phyloP scores from a whole-genome alignment of 2,888 invertebrate genomes.

The Lepidocyrtoides sp. region DNA sequence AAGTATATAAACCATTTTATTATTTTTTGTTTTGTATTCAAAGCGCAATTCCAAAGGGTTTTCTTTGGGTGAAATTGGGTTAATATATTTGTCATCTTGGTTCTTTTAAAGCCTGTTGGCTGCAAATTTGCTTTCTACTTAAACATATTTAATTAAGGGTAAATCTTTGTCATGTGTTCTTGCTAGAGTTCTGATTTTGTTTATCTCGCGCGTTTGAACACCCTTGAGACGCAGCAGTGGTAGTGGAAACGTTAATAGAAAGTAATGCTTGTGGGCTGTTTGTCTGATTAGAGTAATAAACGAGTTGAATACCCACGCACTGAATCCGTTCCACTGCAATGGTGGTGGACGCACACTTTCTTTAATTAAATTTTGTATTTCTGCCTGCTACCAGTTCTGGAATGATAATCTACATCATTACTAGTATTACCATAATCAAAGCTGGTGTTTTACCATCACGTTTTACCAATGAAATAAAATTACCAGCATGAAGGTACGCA shows the following conservation, averaged over 20 bases:
- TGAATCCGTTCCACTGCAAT: background rate
- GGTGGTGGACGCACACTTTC: slow-evolving; percentile 6
- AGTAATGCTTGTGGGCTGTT: background rate
- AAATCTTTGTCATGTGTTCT: too few species aligned
- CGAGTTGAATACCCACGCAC: background rate
- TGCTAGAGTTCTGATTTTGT: too few species aligned
- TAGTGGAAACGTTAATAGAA: background rate
- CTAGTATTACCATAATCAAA: background rate
- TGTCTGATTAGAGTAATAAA: slow-evolving; percentile 43
- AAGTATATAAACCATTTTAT: background rate
- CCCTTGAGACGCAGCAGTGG: too few species aligned
- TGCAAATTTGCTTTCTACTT: too few species aligned
- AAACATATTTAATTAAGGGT: too few species aligned
- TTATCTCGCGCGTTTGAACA: too few species aligned
- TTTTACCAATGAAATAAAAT: background rate
- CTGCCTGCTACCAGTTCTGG: background rate
- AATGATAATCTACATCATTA: too few species aligned
- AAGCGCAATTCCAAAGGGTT: background rate
- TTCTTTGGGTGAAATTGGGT: background rate
- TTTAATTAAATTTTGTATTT: slow-evolving; percentile 62
- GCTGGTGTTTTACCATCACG: background rate
- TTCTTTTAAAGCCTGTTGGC: background rate
- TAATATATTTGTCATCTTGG: slow-evolving; percentile 34
- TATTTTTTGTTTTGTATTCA: background rate
- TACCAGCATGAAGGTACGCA: background rate